Evolutionary conservation across 2,113 vertebrate species (phyloP).

Genomic region (Lamprotornis superbus): DNA sequence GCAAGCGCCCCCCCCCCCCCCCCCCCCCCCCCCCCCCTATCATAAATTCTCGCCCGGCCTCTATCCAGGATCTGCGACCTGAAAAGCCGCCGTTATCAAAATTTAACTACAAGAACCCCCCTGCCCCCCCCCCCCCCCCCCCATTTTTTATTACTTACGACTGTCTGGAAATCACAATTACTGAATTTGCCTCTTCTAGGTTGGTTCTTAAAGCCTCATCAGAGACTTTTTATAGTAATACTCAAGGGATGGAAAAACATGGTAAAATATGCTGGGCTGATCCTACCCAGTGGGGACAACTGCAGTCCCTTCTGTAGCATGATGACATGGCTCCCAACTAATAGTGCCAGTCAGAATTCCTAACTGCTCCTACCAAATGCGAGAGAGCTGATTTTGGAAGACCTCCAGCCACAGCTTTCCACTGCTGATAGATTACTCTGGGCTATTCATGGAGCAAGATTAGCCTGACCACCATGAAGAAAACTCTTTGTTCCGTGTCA

Average conservation of each 20-base stretch:
- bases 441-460: constrained; percentile 73
- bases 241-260: neutral
- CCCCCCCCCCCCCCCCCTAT: neutral
- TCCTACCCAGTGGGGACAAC: constrained; percentile 45
- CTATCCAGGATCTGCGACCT: no score
- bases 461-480: constrained; percentile 71
- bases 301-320: neutral
- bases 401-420: constrained; percentile 74
- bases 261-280: constrained; percentile 5
- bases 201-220: constrained; percentile 29
- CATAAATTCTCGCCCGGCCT: no score
- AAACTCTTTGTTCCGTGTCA: constrained; percentile 68
- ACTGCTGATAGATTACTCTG: constrained; percentile 71
- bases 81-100: no score
- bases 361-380: constrained; percentile 72
- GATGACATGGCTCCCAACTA: constrained; percentile 61
- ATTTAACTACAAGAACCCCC: no score
- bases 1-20: accelerated
- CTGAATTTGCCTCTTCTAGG: constrained; percentile 44
- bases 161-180: constrained; percentile 57
- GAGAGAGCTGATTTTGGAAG: constrained; percentile 70
- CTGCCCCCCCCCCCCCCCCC: no score
- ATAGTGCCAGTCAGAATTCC: constrained; percentile 76
- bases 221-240: constrained; percentile 21
- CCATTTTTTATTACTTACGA: constrained; percentile 65